Base-by-base conservation (phyloP, 1,140 invertebrate species). In the Tribolium castaneum region DNA sequence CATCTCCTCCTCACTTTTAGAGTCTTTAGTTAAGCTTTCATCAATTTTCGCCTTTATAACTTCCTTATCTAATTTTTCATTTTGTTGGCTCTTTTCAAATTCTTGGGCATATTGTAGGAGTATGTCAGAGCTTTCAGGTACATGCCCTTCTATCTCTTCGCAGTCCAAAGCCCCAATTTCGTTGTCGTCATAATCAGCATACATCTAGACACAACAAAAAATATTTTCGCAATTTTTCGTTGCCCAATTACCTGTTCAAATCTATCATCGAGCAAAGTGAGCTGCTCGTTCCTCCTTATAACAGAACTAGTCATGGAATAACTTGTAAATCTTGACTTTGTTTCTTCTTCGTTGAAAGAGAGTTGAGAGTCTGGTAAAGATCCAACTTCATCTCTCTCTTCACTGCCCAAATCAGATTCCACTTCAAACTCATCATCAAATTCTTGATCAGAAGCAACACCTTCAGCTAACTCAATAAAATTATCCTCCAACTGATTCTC, bases 301-400 rank as follows among this genome's bases (percentile, higher is more conserved):
- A 98, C 93, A 82, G 96, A 97, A 52, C 96, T 98, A 0, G 94
- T 94, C 92, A 99, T 95, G 0, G 97, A 98, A 87, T 98, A 99
- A 83, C 96, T 93, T 0, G 97, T 98, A 86, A 98, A 98, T 12
- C 93, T 87, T 0, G 96, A 96, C 86, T 95, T 96, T 0, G 93
- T 94, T 86, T 97, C 94, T 83, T 94, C 93, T 74, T 94, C 90
- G 45, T 89, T 89, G 74, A 91, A 91, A 2, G 84, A 80, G 70
- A 83, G 86, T 75, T 88, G 85, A 45, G 80, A 85, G 76, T 89
- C 90, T 85, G 80, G 85, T 71, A 89, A 88, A 85, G 88, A 93
- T 80, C 79, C 85, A 76, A 88, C 85, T 89, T 83, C 90, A 87
- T 80, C 90, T 86, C 82, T 91, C 87, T 90, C 88, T 76, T 89